A percentile compares a stretch with the other conserved stretches of the same genome.
These are phyloP conservation scores for Cylas formicarius DNA, from an alignment of 1,140 invertebrate genomes.

Conservation along the genomic window DNA sequence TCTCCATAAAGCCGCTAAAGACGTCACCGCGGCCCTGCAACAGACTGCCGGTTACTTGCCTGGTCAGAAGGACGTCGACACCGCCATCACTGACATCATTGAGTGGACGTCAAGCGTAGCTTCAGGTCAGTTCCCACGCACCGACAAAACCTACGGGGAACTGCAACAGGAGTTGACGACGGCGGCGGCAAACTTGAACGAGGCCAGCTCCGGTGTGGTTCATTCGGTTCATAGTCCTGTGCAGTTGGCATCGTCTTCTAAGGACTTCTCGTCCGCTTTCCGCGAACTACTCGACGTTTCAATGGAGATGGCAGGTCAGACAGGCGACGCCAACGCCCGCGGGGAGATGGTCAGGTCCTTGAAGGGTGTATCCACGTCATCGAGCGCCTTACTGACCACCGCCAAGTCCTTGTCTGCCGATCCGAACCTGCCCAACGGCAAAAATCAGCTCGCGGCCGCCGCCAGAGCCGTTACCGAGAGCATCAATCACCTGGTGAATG, in stretches of 20 bases:
- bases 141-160: constrained; percentile 69
- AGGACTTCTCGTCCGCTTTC: constrained; percentile 73
- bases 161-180: constrained; percentile 77
- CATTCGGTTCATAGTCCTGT: constrained; percentile 56
- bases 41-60: constrained; percentile 74
- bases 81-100: constrained; percentile 74
- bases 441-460: constrained; percentile 79
- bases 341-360: constrained; percentile 77
- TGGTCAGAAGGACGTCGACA: constrained; percentile 83
- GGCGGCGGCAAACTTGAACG: constrained; percentile 75
- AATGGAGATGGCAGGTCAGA: constrained; percentile 77
- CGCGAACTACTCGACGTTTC: constrained; percentile 66
- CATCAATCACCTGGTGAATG: constrained; percentile 83
- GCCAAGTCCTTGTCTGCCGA: constrained; percentile 86
- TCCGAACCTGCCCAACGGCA: constrained; percentile 80
- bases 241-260: constrained; percentile 65
- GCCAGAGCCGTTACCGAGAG: constrained; percentile 86
- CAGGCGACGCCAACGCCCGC: constrained; percentile 61
- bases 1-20: constrained; percentile 53
- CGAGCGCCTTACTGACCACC: constrained; percentile 77
- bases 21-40: constrained; percentile 49
- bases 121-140: constrained; percentile 62
- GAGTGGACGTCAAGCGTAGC: constrained; percentile 66
- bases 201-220: constrained; percentile 72
- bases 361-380: constrained; percentile 80